Evolutionary conservation across 1,140 invertebrate genomes (phyloP), one percentile per base, ranked within the genome.

Genomic region (Armadillidium nasatum): DNA sequence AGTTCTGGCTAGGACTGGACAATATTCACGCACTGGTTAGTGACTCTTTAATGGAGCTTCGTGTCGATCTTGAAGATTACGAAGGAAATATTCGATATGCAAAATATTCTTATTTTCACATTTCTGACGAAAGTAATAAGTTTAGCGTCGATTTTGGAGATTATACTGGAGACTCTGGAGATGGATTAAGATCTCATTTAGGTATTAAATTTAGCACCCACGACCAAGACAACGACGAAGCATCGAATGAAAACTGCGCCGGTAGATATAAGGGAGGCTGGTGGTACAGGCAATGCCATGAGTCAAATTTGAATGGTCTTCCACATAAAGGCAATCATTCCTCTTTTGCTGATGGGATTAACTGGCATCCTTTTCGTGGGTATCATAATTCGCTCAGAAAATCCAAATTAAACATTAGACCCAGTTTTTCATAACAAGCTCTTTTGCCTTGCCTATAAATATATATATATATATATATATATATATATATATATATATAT

Each of bases 1-100:
- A 90, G 76, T 90, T 90, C 81, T 91, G 89, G 89, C 86, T 89
- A 45, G 89, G 89, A 22, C 89, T 89, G 81, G 88, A 90, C 67
- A 86, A 87, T 70, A 86, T 90, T 72, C 85, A 89, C 82, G 85
- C 85, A 11, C 75, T 90, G 21, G 50, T 60, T 7, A 7, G 50
- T 2, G 7, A 60, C 50, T 2, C 50, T 7, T 19, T 60, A 19
- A 60, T 60, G 50, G 50, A 60, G 7, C 50, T 60, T 15, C 11
- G 50, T 13, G 50, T 60, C 2, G 50, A 60, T 19, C 50, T 60
- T 4, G 50, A 60, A 19, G 50, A 60, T 19, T 60, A 15, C 50
- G 50, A 60, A 19, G 50, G 50, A 19, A 60, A 60, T 4, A 7
- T 4, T 13, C 50, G 50, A 15, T 60, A 7, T 1, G 50, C 50